Base-by-base conservation (phyloP, 2,113 vertebrate species). In the Engystomops pustulosus region DNA sequence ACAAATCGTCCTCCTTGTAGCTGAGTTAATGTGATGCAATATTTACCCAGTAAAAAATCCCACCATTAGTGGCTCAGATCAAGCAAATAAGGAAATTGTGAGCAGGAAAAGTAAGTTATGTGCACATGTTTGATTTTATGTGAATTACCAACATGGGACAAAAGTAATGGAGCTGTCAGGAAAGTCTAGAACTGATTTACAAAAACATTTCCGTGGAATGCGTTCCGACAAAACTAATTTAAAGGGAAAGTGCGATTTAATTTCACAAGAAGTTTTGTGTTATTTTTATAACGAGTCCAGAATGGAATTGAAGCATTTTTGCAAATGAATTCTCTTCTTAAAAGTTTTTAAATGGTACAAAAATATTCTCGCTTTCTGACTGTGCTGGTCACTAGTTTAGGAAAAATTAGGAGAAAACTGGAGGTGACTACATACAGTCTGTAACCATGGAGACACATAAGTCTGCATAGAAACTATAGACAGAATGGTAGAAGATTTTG, bases 81-180 rank as follows among this genome's bases (percentile, higher is more conserved):
- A 45, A 80, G 55, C 77, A 30, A 65, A 32, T 18, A 32, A 62
- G 58, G 27, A 44, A 80, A 45, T 65, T 14, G 20, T 0, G 77
- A 27, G 6, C 18, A 45, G 7, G 18, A 80, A 79, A 79, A 68
- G 41, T 17, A 30, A 68, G 25, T 27, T 32, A 14, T 49, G 41
- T 65, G 18, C 41, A 32, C 45, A 80, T 68, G 60, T 80, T 49
- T 80, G 25, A 65, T 65, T 67, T 47, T 49, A 25, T 23, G 38
- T 38, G 44, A 47, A 79, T 45, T 79, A 30, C 58, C 30, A 18
- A 45, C n/a, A 44, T 30, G 45, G 17, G 17, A 49, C 20, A 32
- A 62, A 49, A 18, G 45, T 47, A 45, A 67, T 67, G 78, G 25
- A n/a, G 14, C 38, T 47, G 78, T 27, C n/a, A 27, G 53, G 62